These are phyloP conservation scores for Hiodon alosoides DNA, from an alignment of 2,113 vertebrate genomes.

Conservation along the genomic window DNA sequence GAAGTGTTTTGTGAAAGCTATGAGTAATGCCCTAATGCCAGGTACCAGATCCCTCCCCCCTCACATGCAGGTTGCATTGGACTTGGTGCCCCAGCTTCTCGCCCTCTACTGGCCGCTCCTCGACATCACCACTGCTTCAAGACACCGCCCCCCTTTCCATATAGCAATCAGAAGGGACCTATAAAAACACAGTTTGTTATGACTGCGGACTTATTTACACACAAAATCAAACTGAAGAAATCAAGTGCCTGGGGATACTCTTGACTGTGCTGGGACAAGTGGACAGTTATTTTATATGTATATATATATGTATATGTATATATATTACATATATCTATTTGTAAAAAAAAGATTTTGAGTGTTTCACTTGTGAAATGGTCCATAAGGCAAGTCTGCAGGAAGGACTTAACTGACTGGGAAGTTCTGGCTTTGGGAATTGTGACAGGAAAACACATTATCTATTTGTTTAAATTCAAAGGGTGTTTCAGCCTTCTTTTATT, in stretches of 20 bases:
- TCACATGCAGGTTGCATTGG: conserved; percentile 63
- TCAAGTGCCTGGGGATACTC: conserved; percentile 59
- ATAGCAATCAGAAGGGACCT: conserved; percentile 51
- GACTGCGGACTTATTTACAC: conserved; percentile 50
- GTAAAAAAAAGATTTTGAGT: conserved; percentile 9
- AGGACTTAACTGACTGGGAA: conserved; percentile 50
- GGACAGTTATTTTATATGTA: conserved; percentile 62
- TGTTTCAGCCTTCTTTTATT: conserved; percentile 44
- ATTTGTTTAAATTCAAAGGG: conserved; percentile 23
- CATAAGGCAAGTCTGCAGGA: conserved; percentile 58
- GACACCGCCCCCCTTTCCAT: conserved; percentile 26
- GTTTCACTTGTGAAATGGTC: conserved; percentile 53
- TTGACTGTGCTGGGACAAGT: conserved; percentile 67
- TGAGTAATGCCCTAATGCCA: conserved; percentile 71
- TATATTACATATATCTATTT: conserved; percentile 14
- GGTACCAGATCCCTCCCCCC: conserved; percentile 46
- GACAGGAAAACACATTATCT: conserved; percentile 33
- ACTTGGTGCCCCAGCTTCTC: conserved; percentile 61
- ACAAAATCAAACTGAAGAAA: conserved; percentile 33
- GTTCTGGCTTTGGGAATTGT: conserved; percentile 30
- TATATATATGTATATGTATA: conserved; percentile 35
- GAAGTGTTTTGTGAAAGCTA: conserved; percentile 44
- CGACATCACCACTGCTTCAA: conserved; percentile 52
- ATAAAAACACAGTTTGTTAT: conserved; percentile 30
- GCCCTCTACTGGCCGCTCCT: conserved; percentile 58